Conservation (phyloP, 2,888 invertebrate species). For the Daptonema setosum region DNA sequence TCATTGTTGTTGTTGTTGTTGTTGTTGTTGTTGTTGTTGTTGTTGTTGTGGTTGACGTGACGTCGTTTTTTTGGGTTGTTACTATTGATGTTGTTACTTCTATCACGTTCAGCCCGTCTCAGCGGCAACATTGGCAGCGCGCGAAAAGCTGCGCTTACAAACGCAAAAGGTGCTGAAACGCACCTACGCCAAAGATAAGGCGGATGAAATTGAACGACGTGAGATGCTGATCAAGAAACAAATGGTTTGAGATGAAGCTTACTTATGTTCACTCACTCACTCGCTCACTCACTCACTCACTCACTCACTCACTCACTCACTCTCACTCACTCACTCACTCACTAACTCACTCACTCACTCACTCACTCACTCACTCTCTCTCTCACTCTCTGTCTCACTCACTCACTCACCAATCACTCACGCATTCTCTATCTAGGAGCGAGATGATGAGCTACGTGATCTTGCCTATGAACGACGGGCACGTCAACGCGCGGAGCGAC, state of each 20-base stretch:
- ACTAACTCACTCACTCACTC: no score
- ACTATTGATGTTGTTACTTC: background rate
- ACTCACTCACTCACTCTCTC: no score
- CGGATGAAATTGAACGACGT: background rate
- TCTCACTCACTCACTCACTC: no score
- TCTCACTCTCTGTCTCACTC: no score
- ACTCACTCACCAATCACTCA: no score
- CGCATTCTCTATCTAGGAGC: constrained; percentile 2
- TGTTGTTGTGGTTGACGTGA: background rate
- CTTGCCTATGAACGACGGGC: background rate
- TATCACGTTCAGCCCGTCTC: background rate
- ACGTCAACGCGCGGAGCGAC: background rate
- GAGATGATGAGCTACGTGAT: constrained; percentile 10
- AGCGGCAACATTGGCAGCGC: background rate
- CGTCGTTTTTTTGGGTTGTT: background rate
- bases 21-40: background rate
- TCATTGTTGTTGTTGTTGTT: background rate
- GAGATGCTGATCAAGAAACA: background rate
- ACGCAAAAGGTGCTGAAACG: constrained; percentile 5
- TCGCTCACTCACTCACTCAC: no score
- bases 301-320: no score
- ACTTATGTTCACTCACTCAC: no score
- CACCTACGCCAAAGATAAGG: constrained; percentile 5
- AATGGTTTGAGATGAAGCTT: background rate
- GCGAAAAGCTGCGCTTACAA: constrained; percentile 3